Conservation (phyloP, 2,888 invertebrate genomes). For the Platynereis dumerilii region DNA sequence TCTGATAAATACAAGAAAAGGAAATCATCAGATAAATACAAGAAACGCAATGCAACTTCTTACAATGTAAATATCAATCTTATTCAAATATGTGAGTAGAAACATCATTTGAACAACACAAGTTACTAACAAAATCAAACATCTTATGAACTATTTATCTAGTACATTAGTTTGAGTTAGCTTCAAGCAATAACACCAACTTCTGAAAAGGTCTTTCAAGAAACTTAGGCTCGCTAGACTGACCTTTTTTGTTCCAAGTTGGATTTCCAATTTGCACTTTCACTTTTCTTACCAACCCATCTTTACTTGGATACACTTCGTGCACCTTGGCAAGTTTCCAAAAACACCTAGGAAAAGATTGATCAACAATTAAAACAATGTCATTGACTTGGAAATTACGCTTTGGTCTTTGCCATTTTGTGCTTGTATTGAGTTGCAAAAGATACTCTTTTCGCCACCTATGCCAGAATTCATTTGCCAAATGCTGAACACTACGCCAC, state of each 20-base stretch:
- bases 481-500: slow-evolving; percentile 25
- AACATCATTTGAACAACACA: no score
- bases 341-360: no score
- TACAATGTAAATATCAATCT: no score
- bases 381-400: slow-evolving; percentile 18
- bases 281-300: slow-evolving; percentile 25
- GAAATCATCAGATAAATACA: no score
- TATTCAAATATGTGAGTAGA: no score
- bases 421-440: slow-evolving; percentile 9
- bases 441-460: slow-evolving; percentile 26
- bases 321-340: slow-evolving; percentile 23
- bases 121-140: no score
- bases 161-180: no score
- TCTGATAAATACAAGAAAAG: no score
- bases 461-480: slow-evolving; percentile 27
- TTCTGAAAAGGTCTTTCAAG: slow-evolving; percentile 26
- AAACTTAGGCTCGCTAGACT: neutral
- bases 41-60: no score
- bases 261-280: slow-evolving; percentile 14
- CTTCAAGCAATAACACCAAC: slow-evolving; percentile 18
- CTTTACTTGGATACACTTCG: slow-evolving; percentile 16
- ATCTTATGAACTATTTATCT: no score
- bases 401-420: slow-evolving; percentile 19
- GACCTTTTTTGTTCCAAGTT: slow-evolving; percentile 2
- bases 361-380: no score